Evolutionary conservation across 2,888 invertebrate genomes (phyloP).

Genomic region (Oscheius sp.): DNA sequence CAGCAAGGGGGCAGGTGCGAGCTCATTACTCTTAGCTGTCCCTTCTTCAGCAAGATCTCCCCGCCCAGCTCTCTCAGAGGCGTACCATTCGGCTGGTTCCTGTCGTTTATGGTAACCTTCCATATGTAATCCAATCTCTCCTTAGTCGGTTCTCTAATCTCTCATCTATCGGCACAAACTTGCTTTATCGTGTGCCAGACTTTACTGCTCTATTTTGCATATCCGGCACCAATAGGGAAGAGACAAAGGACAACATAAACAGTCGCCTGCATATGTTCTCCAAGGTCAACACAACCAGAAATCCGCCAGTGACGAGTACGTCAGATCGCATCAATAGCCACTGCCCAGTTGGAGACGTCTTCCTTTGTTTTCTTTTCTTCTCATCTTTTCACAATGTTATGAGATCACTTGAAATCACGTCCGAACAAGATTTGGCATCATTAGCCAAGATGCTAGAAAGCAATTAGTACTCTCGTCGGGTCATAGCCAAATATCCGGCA

Average conservation of each 20-base stretch:
- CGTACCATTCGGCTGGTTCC: background rate
- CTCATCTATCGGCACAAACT: no score
- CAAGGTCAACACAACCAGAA: slow-evolving; percentile 34
- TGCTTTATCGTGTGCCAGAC: background rate
- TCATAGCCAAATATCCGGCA: slow-evolving; percentile 38
- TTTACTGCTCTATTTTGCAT: slow-evolving; percentile 27
- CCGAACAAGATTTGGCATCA: slow-evolving; percentile 27
- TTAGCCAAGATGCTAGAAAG: slow-evolving; percentile 12
- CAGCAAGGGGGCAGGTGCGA: background rate
- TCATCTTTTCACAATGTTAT: background rate
- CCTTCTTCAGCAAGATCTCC: background rate
- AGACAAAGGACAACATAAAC: slow-evolving; percentile 31
- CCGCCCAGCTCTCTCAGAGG: background rate
- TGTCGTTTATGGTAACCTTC: background rate
- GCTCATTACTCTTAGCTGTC: slow-evolving; percentile 1
- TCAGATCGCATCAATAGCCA: slow-evolving; percentile 34
- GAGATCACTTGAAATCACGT: background rate
- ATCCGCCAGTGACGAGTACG: slow-evolving; percentile 33
- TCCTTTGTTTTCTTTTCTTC: slow-evolving; percentile 8
- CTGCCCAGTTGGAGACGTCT: slow-evolving; percentile 18
- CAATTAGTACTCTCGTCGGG: slow-evolving; percentile 36
- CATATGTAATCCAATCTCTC: background rate
- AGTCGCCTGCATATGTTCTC: slow-evolving; percentile 33
- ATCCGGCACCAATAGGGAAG: slow-evolving; percentile 7
- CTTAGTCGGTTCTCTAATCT: no score